Evolutionary conservation across 53 echinoderm and acorn worm genomes (phyloP), one percentile per base, ranked within the genome.

Genomic region (Crossaster papposus): DNA sequence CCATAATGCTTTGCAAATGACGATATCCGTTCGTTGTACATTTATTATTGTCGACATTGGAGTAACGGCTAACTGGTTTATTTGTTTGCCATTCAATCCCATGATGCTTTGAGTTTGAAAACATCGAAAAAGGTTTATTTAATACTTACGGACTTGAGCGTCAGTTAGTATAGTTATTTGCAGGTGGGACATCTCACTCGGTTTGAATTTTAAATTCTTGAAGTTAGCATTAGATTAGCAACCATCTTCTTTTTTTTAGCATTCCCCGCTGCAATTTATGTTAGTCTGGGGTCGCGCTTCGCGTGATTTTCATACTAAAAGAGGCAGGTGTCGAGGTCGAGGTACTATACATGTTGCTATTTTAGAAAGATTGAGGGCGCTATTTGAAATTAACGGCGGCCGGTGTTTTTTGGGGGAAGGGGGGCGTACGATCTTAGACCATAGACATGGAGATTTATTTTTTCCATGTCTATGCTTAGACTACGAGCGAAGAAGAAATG

Each of bases 221-320:
- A 68, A 18, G n/a, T 68, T 68, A 4, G n/a, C 28, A 26, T 12
- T n/a, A n/a, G n/a, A 4, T n/a, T 9, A n/a, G 3, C 64, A 38
- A 68, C 28, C 68, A 23, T 68, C 22, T 8, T n/a, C n/a, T 6
- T 58, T 51, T 81, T 62, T 30, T 81, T 58, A 11, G 36, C 82
- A 53, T 85, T 72, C 72, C 85, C 71, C 85, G 85, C 85, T 85
- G 85, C 53, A 85, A 72, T 73, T 72, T 85, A n/a, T 53, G 17
- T 54, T 24, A 78, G 78, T 78, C 78, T 24, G 78, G 26, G 4
- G 51, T 24, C 44, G 44, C 9, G 44, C 5, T 28, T 28, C 6
- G 50, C 1, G 2, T 11, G 22, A 30, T 78, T 11, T 44, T 10
- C 13, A 44, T 0, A 1, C 1, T 18, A n/a, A 24, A 9, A 50